Evolutionary conservation across 2,113 vertebrate species (phyloP).

Genomic region (Callopanchax toddi): DNA sequence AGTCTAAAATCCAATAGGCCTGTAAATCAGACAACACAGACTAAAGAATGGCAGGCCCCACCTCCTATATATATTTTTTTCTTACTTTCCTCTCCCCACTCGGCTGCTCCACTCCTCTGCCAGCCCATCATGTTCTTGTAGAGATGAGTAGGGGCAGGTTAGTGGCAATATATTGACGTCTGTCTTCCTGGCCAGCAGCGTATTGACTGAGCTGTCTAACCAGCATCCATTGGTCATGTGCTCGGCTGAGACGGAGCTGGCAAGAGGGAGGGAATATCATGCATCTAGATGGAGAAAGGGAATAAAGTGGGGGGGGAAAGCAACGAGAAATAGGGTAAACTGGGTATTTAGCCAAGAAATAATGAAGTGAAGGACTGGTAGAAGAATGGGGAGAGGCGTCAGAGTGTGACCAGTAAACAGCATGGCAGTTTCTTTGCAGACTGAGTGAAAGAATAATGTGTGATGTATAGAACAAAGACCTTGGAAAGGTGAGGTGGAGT

Average conservation of each 20-base stretch:
- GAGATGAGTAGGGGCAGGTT: conserved; percentile 52
- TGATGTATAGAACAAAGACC: conserved; percentile 46
- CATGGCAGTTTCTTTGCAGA: conserved; percentile 46
- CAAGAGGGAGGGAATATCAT: conserved; percentile 6
- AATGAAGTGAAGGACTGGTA: conserved; percentile 30
- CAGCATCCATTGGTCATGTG: conserved; percentile 44
- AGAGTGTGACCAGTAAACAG: conserved; percentile 58
- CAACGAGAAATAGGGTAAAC: conserved; percentile 34
- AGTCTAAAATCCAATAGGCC: conserved; percentile 75
- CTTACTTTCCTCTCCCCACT: conserved; percentile 2
- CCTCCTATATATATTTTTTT: conserved; percentile 10
- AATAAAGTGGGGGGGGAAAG: conserved; percentile 25
- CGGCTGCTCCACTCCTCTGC: conserved; percentile 21
- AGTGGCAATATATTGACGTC: conserved; percentile 51
- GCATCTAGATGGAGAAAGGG: conserved; percentile 22
- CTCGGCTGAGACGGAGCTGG: conserved; percentile 21
- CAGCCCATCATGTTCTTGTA: conserved; percentile 15
- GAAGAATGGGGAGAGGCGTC: conserved; percentile 33
- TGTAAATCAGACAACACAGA: conserved; percentile 71
- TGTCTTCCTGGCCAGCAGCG: conserved; percentile 42
- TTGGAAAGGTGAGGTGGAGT: conserved; percentile 52
- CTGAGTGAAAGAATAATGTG: conserved; percentile 53
- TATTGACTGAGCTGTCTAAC: conserved; percentile 59
- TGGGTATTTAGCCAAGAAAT: conserved; percentile 21
- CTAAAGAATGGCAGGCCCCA: conserved; percentile 51